Evolutionary conservation across 2,113 vertebrate species (phyloP), one percentile per base, ranked within the genome.

Genomic region (Erythrolamprus reginae): DNA sequence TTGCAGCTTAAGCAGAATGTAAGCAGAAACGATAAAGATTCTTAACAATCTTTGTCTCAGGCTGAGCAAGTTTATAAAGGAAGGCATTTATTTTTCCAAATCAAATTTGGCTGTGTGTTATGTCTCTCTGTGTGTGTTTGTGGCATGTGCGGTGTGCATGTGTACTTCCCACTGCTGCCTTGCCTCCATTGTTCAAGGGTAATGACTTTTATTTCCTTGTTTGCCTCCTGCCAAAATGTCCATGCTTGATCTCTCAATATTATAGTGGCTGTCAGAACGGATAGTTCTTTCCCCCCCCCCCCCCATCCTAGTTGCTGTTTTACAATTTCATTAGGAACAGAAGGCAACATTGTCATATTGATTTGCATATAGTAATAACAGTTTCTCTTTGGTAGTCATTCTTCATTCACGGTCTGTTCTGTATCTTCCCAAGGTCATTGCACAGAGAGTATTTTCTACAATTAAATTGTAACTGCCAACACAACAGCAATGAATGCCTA

Each of bases 381-480:
- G 85, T 0, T 93, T 91, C 89, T 56, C 42, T 10, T 38, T 3
- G 55, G 26, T 65, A 28, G 53, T 45, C 89, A 84, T 89, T 91
- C 38, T 38, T 53, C 23, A 23, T 51, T 45, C 52, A 89, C 24
- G n/a, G 33, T 2, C 1, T 0, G 0, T 92, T 93, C 93, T 86
- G 89, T 28, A 58, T 50, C n/a, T 93, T 47, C 19, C 56, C 61
- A 93, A 89, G 21, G 70, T 90, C 84, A 89, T 13, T 89, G 47
- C 83, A 26, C n/a, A 45, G 0, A 85, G 6, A 82, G 42, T 91
- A 84, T 92, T 91, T 47, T 91, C 1, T 48, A 89, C 1, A 0
- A 3, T 1, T 52, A 13, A 89, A 86, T 12, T 90, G 28, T 83
- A 82, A 61, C 7, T 93, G 56, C 28, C 38, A 86, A n/a, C 23